phyloP scores from a whole-genome alignment of 2,797 vertebrate species.

The Clarias laeviceps region DNA sequence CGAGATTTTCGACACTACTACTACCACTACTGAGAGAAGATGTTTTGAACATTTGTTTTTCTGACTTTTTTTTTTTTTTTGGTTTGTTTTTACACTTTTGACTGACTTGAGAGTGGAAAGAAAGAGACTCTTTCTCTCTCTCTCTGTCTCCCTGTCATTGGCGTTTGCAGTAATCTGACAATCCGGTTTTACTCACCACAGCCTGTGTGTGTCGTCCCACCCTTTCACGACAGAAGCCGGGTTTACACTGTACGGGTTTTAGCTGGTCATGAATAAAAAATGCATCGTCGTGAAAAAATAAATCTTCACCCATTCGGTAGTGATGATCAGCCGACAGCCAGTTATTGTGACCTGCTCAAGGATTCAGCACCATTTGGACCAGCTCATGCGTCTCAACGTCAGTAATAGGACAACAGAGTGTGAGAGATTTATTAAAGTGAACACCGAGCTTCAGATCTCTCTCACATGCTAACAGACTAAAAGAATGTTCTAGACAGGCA shows the following conservation, averaged over 20 bases:
- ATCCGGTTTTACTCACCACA: constrained; percentile 50
- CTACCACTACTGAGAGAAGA: constrained; percentile 28
- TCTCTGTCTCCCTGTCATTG: background rate
- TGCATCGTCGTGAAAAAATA: background rate
- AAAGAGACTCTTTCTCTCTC: constrained; percentile 8
- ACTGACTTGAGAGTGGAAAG: constrained; percentile 29
- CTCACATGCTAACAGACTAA: constrained; percentile 11
- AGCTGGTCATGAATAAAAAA: background rate
- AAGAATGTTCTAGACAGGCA: too few relatives aligned
- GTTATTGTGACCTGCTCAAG: too few relatives aligned
- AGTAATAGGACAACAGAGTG: background rate
- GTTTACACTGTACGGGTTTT: background rate
- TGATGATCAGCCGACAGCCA: background rate
- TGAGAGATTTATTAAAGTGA: background rate
- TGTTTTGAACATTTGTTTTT: background rate
- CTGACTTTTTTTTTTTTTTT: background rate
- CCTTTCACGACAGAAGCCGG: constrained; percentile 16
- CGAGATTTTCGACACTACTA: constrained; percentile 28
- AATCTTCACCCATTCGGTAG: background rate
- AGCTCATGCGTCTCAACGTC: background rate
- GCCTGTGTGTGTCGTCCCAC: constrained; percentile 45
- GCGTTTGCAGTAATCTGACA: constrained; percentile 37
- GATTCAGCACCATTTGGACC: background rate
- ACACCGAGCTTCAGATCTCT: constrained; percentile 47
- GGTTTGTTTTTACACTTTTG: constrained; percentile 10